Evolutionary conservation across 1,140 invertebrate genomes (phyloP).

Genomic region (Drosophila punjabiensis): DNA sequence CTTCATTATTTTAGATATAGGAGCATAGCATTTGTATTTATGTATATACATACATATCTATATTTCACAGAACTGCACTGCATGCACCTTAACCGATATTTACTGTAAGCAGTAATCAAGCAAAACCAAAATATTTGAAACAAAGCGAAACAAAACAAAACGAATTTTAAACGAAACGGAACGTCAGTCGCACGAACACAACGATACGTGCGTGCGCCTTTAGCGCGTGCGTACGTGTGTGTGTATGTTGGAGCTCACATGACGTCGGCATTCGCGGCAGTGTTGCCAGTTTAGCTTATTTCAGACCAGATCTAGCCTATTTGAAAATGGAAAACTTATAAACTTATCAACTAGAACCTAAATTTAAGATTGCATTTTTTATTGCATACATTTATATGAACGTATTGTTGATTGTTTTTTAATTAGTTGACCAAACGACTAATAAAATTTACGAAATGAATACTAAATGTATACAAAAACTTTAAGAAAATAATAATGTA

Average conservation of each 20-base stretch:
- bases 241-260: constrained; percentile 26
- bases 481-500: no score
- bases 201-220: constrained; percentile 26
- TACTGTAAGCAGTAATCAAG: constrained; percentile 30
- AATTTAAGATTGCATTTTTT: no score
- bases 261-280: constrained; percentile 30
- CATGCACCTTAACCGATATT: constrained; percentile 5
- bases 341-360: neutral
- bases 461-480: no score
- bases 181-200: constrained; percentile 34
- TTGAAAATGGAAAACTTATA: neutral
- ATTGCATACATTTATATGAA: no score
- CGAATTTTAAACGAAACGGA: constrained; percentile 24
- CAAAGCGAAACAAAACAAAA: constrained; percentile 27
- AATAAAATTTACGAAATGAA: no score
- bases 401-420: no score
- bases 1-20: neutral
- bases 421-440: no score
- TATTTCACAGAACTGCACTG: neutral
- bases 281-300: neutral
- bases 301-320: neutral
- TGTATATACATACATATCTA: neutral
- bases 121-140: constrained; percentile 20
- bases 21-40: neutral
- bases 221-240: constrained; percentile 35